Base-by-base conservation (phyloP, 1,140 invertebrate genomes). In the Lucilia cuprina region DNA sequence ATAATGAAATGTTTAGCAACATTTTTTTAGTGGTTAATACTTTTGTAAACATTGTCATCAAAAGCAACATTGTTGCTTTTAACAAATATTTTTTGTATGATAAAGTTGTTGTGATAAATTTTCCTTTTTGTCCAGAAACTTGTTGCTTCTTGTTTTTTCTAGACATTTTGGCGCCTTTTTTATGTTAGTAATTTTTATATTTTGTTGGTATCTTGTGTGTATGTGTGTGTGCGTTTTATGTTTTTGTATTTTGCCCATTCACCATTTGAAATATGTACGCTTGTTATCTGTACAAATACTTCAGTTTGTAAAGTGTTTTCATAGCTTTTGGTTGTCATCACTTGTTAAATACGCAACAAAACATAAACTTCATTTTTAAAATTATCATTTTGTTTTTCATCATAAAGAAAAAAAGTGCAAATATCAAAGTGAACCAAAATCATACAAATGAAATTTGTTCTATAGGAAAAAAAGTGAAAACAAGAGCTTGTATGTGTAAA, bases 131-230 rank as follows among this genome's bases (percentile, higher is more conserved):
- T 77, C 74, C 35, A 50, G 30, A 80, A 80, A 80, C 77, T 49
- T 80, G 77, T 80, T 80, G 77, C 65, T 70, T 70, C n/a, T 70
- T 70, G 65, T 21, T 70, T 21, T 60, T 21, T 49, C 25, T 80
- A 80, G 77, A 80, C 77, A 80, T 21, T 80, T 80, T 80, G 77
- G 77, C 77, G 77, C 77, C 77, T 49, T 49, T 47, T 80, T 80
- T 80, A 21, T 49, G 3, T 41, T 41, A 50, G 9, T 2, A 49
- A 12, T 9, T 70, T 70, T 70, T 70, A 21, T 70, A 9, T 55
- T 10, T 21, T 60, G 55, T 17, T 60, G 55, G 13, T 60, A 7
- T 60, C n/a, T 17, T 60, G 14, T 60, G 25, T 30, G 25, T 30
- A 2, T 30, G 3, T 30, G 25, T 30, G n/a, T n/a, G n/a, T 60